A percentile compares a stretch with the other conserved stretches of the same genome.
These are phyloP conservation scores for Thaleichthys pacificus DNA, from an alignment of 2,797 vertebrate genomes.

Conservation along the genomic window DNA sequence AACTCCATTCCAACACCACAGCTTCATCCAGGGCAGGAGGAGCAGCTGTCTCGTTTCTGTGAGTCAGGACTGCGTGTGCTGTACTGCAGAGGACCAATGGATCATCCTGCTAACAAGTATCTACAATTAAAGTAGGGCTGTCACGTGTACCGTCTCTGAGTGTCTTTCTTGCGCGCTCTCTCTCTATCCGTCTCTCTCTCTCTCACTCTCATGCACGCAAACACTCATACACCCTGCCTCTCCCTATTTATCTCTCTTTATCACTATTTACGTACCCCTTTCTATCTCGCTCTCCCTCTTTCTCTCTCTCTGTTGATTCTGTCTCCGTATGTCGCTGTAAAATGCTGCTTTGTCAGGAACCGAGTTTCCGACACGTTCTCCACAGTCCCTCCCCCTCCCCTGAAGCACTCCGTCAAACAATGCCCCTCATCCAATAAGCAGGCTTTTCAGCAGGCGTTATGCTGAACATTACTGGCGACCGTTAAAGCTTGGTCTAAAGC, in stretches of 20 bases:
- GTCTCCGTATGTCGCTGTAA: neutral
- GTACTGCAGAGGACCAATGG: slow-evolving; percentile 4
- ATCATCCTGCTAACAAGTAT: neutral
- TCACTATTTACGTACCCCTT: neutral
- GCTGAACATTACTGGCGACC: slow-evolving; percentile 7
- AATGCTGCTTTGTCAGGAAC: slow-evolving; percentile 3
- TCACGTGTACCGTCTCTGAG: neutral
- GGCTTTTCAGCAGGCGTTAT: slow-evolving; percentile 1
- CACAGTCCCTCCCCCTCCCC: neutral
- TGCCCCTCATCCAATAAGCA: slow-evolving; percentile 8
- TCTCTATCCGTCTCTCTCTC: neutral
- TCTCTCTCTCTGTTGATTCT: neutral
- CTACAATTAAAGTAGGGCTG: neutral
- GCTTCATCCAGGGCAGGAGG: neutral
- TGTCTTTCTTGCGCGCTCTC: neutral
- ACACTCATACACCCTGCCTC: neutral
- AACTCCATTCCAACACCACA: neutral
- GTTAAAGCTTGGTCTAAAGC: slow-evolving; percentile 11
- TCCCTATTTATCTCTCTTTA: neutral
- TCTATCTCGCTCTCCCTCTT: neutral
- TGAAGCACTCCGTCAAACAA: slow-evolving; percentile 10
- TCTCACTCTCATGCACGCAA: neutral
- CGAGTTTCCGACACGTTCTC: neutral
- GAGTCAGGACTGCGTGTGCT: neutral
- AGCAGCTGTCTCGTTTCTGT: neutral